Conservation (phyloP, 2,888 invertebrate genomes). For the Coecobrya sp. region DNA sequence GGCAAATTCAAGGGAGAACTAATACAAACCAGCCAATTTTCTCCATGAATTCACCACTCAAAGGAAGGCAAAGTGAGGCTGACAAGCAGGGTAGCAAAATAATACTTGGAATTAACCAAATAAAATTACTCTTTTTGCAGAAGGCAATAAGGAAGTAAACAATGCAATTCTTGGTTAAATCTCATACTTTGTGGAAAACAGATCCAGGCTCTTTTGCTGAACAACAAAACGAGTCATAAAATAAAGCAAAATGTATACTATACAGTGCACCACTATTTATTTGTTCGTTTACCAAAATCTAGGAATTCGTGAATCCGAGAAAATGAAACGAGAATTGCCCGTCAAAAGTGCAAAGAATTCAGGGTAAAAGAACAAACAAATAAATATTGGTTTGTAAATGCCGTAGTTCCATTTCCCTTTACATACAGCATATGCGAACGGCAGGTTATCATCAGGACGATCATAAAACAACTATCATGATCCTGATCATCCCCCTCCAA, state of each 20-base stretch:
- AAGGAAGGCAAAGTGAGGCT: neutral
- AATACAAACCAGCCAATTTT: neutral
- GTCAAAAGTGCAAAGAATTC: neutral
- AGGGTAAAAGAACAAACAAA: slow-evolving; percentile 10
- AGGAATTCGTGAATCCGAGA: neutral
- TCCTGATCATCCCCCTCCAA: neutral
- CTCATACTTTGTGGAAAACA: neutral
- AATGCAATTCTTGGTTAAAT: neutral
- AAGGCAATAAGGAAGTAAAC: slow-evolving; percentile 22
- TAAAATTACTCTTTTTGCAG: no score
- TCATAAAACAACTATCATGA: neutral
- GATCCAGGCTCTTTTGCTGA: neutral
- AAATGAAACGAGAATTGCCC: neutral
- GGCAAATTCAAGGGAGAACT: neutral
- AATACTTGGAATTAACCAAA: no score
- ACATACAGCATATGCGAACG: slow-evolving; percentile 35
- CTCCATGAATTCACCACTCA: slow-evolving; percentile 29
- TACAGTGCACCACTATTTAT: neutral
- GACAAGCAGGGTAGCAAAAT: neutral
- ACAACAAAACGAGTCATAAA: slow-evolving; percentile 33
- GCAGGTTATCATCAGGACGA: slow-evolving; percentile 50
- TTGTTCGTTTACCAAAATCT: neutral
- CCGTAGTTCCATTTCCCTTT: neutral
- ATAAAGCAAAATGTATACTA: neutral
- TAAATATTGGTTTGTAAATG: slow-evolving; percentile 38